These are phyloP conservation scores for Piaya cayana DNA, from an alignment of 2,113 vertebrate species.

Conservation along the genomic window DNA sequence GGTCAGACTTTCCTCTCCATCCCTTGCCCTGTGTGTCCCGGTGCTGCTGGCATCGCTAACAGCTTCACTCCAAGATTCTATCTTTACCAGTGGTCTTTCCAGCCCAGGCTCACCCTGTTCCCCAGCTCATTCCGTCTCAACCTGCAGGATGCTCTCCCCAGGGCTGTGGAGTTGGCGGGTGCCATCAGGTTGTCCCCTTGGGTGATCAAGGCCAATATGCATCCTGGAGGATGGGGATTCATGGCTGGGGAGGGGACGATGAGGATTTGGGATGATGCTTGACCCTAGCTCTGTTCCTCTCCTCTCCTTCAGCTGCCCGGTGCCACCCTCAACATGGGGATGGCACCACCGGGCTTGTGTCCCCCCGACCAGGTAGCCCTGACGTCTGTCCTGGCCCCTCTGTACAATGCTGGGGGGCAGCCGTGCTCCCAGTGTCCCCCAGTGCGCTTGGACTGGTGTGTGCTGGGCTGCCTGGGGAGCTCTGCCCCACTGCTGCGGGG, in stretches of 20 bases:
- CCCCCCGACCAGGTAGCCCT: not conserved
- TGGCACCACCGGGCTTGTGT: fast-evolving
- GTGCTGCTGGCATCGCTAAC: not conserved
- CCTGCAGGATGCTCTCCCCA: not conserved
- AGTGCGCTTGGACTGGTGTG: not conserved
- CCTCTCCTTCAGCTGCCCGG: not conserved
- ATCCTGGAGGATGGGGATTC: not conserved
- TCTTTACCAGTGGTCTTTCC: not conserved
- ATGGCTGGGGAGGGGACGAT: fast-evolving
- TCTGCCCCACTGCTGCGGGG: fast-evolving
- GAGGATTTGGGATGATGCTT: fast-evolving
- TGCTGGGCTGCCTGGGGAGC: not conserved
- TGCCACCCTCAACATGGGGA: fast-evolving
- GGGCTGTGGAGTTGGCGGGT: not conserved
- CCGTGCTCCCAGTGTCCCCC: not conserved
- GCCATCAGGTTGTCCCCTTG: not conserved
- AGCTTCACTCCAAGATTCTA: not conserved
- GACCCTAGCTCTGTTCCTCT: not conserved
- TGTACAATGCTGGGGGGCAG: not conserved
- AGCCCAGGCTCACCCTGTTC: not conserved
- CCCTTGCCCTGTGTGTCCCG: fast-evolving
- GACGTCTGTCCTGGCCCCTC: too few relatives aligned
- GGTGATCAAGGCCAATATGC: not conserved
- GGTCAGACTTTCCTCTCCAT: not conserved
- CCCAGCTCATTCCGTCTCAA: not conserved